Conservation (phyloP, 92 coral and sea anemone species). For the Paramuricea clavata region DNA sequence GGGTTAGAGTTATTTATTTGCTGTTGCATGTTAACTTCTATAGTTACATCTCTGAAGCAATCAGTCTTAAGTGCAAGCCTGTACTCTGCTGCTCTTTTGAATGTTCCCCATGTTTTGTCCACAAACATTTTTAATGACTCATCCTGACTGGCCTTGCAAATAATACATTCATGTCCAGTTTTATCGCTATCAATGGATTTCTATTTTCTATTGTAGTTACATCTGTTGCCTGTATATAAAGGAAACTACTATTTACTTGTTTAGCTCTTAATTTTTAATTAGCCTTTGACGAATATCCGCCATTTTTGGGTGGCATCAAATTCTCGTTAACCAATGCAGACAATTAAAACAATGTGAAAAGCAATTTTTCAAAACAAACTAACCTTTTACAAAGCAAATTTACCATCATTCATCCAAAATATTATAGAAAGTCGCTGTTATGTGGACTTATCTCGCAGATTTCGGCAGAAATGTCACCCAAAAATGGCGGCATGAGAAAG, state of each 20-base stretch:
- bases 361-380: too few relatives aligned
- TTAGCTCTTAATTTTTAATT: neutral
- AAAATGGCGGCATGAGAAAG: too few relatives aligned
- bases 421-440: too few relatives aligned
- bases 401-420: too few relatives aligned
- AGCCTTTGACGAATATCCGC: too few relatives aligned
- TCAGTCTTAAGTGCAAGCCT: conserved; percentile 21
- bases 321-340: too few relatives aligned
- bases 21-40: conserved; percentile 12
- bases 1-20: conserved; percentile 8
- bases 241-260: neutral
- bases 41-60: neutral
- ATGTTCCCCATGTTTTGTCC: conserved; percentile 23
- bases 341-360: too few relatives aligned
- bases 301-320: too few relatives aligned
- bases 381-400: too few relatives aligned
- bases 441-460: too few relatives aligned
- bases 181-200: neutral
- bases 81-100: conserved; percentile 27
- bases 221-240: neutral
- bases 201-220: neutral
- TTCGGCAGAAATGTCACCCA: too few relatives aligned
- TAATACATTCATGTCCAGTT: neutral
- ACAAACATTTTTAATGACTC: conserved; percentile 13
- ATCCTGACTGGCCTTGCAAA: neutral